Percentiles rank a stretch among this genome's conserved stretches.
Conservation (phyloP, 2,113 vertebrate genomes). For the Clarias batrachus region DNA sequence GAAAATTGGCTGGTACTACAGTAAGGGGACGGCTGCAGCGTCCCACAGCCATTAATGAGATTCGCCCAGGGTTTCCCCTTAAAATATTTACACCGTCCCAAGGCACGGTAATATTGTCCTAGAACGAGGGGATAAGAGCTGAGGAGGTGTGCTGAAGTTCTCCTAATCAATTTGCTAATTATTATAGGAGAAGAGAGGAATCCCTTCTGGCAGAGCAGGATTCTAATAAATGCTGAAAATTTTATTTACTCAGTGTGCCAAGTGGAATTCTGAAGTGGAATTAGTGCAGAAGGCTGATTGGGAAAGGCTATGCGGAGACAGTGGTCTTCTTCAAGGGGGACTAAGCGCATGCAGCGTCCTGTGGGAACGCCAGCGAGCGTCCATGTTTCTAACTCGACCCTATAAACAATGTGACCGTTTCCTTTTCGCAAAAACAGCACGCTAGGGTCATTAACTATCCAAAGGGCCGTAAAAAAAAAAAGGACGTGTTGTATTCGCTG, state of each 20-base stretch:
- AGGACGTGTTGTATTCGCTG: neutral
- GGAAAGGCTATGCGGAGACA: constrained; percentile 60
- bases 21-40: constrained; percentile 70
- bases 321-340: constrained; percentile 61
- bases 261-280: constrained; percentile 73
- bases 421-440: neutral
- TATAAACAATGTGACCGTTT: neutral
- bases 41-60: constrained; percentile 74
- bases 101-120: constrained; percentile 73
- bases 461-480: neutral
- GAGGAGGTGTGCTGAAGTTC: constrained; percentile 75
- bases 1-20: constrained; percentile 76
- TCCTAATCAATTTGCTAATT: constrained; percentile 81
- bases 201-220: constrained; percentile 73
- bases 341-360: neutral
- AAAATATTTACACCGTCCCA: constrained; percentile 79
- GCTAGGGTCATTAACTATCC: neutral
- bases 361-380: neutral
- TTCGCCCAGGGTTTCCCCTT: constrained; percentile 73
- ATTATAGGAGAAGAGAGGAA: constrained; percentile 69
- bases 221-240: constrained; percentile 77
- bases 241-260: constrained; percentile 72
- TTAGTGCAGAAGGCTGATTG: constrained; percentile 67
- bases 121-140: constrained; percentile 74
- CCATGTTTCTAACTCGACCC: neutral